Percentiles rank a stretch among this genome's conserved stretches.
phyloP scores from a whole-genome alignment of 1,140 invertebrate genomes.

The Drosophila watanabei region DNA sequence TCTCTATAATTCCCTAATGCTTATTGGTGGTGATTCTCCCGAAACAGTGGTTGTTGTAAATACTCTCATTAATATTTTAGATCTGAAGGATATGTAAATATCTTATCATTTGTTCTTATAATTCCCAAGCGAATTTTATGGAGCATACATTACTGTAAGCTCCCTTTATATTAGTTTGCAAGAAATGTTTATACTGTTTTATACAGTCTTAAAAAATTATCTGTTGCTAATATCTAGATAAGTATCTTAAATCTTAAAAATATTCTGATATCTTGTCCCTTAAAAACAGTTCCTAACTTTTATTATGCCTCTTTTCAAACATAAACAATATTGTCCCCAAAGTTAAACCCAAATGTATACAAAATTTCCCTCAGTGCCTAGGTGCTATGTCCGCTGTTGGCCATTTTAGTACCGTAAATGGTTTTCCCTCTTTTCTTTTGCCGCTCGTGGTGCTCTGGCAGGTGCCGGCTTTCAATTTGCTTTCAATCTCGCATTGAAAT shows the following conservation, averaged over 20 bases:
- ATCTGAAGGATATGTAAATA: neutral
- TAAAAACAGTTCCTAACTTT: neutral
- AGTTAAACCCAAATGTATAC: accelerated
- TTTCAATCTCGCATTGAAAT: conserved; percentile 67
- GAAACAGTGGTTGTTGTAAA: too few species aligned
- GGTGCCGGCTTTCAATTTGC: conserved; percentile 63
- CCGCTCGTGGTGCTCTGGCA: conserved; percentile 23
- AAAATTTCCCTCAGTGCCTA: neutral
- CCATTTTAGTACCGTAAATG: conserved; percentile 18
- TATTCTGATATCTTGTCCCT: too few species aligned
- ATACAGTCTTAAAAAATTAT: too few species aligned
- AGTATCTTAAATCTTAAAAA: too few species aligned
- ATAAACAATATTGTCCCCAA: neutral
- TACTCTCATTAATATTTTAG: neutral
- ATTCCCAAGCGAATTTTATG: neutral
- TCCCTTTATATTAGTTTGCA: too few species aligned
- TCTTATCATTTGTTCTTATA: neutral
- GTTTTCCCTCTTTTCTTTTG: conserved; percentile 18
- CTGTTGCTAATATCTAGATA: too few species aligned
- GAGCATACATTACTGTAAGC: neutral
- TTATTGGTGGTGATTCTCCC: neutral
- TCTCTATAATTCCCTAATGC: too few species aligned
- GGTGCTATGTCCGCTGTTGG: conserved; percentile 9
- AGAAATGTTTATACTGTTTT: too few species aligned
- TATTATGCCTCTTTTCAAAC: neutral